phyloP scores from a whole-genome alignment of 2,888 invertebrate species.

The Cephonodes hylas region DNA sequence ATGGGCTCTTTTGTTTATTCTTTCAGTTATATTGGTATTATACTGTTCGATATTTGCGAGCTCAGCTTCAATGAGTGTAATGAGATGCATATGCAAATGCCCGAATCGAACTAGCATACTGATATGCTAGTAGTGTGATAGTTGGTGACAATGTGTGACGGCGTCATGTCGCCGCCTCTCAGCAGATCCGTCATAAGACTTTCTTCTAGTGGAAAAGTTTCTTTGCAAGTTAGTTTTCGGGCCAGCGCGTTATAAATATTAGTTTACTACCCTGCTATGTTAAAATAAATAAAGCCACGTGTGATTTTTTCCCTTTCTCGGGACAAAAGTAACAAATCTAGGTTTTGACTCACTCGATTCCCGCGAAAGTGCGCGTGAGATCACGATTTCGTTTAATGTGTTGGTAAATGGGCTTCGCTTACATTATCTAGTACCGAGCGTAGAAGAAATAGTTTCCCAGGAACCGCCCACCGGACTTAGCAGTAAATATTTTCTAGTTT shows the following conservation, averaged over 20 bases:
- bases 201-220: neutral
- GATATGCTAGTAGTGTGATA: neutral
- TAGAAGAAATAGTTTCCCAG: neutral
- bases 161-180: neutral
- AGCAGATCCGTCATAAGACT: neutral
- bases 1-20: neutral
- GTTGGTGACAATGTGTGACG: neutral
- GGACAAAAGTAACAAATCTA: conserved; percentile 37
- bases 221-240: neutral
- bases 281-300: neutral
- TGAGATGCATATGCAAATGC: too few species aligned
- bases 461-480: neutral
- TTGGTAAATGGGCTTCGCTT: conserved; percentile 29
- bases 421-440: neutral
- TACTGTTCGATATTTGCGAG: neutral
- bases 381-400: conserved; percentile 32
- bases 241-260: neutral
- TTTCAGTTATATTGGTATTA: neutral
- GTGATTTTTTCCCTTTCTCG: neutral
- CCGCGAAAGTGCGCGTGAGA: conserved; percentile 43
- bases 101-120: too few species aligned
- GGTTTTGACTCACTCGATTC: conserved; percentile 42
- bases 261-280: neutral
- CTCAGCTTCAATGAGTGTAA: too few species aligned
- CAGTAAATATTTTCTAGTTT: conserved; percentile 9